These are phyloP conservation scores for Hephaestus fuliginosus DNA, from an alignment of 2,797 vertebrate species.

Conservation along the genomic window DNA sequence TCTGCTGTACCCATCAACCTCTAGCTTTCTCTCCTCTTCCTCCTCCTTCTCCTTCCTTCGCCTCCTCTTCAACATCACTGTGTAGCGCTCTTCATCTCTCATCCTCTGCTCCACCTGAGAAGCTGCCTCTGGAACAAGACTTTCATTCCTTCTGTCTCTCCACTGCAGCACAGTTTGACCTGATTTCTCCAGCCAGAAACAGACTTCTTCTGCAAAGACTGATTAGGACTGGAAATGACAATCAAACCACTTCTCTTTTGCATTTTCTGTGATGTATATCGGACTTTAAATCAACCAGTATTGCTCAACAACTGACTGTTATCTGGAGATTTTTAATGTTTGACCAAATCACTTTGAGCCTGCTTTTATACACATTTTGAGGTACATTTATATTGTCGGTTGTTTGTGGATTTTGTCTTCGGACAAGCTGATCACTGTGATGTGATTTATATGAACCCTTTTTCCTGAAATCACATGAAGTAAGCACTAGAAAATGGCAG, in stretches of 20 bases:
- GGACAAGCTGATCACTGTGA: slow-evolving; percentile 66
- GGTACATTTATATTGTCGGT: slow-evolving; percentile 58
- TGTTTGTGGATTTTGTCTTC: slow-evolving; percentile 40
- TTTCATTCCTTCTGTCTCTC: slow-evolving; percentile 48
- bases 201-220: slow-evolving; percentile 65
- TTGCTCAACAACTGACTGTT: slow-evolving; percentile 47
- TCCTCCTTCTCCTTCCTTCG: slow-evolving; percentile 86
- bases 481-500: slow-evolving; percentile 37
- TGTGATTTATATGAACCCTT: slow-evolving; percentile 15
- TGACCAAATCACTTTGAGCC: slow-evolving; percentile 62
- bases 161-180: slow-evolving; percentile 33
- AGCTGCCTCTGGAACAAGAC: slow-evolving; percentile 65
- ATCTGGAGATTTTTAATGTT: slow-evolving; percentile 39
- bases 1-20: slow-evolving; percentile 83
- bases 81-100: slow-evolving; percentile 75
- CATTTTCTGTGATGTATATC: slow-evolving; percentile 48
- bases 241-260: slow-evolving; percentile 36
- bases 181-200: slow-evolving; percentile 58
- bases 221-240: slow-evolving; percentile 64
- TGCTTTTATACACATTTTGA: slow-evolving; percentile 73
- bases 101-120: slow-evolving; percentile 73
- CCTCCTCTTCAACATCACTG: slow-evolving; percentile 84
- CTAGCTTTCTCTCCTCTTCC: slow-evolving; percentile 87
- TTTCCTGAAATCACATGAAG: slow-evolving; percentile 41
- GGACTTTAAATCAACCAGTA: slow-evolving; percentile 49